Conservation (phyloP, 1,140 invertebrate species). For the Steinernema khuongi region DNA sequence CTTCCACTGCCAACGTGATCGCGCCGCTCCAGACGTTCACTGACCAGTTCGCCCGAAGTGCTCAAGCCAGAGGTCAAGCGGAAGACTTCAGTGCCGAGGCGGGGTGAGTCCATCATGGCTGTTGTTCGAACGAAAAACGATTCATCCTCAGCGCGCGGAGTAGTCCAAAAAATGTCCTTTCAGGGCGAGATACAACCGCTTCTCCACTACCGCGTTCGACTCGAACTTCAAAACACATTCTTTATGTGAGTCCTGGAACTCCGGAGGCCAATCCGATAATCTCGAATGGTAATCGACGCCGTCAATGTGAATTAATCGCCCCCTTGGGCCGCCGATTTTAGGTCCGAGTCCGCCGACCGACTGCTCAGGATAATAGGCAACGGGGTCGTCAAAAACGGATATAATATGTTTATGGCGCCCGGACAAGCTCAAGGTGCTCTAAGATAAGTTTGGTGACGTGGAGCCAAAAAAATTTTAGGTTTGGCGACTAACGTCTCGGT, state of each 20-base stretch:
- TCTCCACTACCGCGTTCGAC: background rate
- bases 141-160: background rate
- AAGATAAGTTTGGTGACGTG: constrained; percentile 7
- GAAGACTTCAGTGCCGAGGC: background rate
- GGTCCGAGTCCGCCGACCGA: constrained; percentile 54
- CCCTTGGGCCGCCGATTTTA: constrained; percentile 26
- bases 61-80: background rate
- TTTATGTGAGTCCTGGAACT: constrained; percentile 9
- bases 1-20: background rate
- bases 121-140: background rate
- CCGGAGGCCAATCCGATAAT: constrained; percentile 1
- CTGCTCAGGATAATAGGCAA: constrained; percentile 52
- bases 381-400: constrained; percentile 48
- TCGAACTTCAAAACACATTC: constrained; percentile 13
- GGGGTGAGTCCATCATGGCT: background rate
- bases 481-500: constrained; percentile 51
- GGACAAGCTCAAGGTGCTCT: constrained; percentile 46
- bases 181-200: background rate
- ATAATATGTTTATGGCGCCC: constrained; percentile 58
- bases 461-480: constrained; percentile 33
- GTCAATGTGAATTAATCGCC: constrained; percentile 8
- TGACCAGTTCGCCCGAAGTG: background rate
- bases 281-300: constrained; percentile 2
- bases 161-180: background rate
- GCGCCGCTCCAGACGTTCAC: constrained; percentile 3